Evolutionary conservation across 2,888 invertebrate genomes (phyloP), one percentile per base, ranked within the genome.

Genomic region (Carcina quercana): DNA sequence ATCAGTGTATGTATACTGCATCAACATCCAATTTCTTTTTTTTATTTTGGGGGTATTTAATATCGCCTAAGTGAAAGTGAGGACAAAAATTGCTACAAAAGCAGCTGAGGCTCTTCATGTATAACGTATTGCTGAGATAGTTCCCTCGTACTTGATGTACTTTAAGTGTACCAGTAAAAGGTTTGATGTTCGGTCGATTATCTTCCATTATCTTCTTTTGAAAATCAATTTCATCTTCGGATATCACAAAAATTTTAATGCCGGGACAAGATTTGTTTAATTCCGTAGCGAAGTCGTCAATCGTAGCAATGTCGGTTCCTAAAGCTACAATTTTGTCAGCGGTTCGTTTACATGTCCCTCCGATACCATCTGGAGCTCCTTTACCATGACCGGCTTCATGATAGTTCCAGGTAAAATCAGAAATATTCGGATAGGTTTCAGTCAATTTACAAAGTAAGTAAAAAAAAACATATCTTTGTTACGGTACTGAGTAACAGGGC

Each of bases 331-430:
- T 35, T 38, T 42, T 25, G 35, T 64, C 54, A 25, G 61, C 59
- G 6, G 53, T 59, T 48, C 59, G 30, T 35, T 67, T 64, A 34
- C 57, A 57, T 4, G 44, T 45, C 11, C 49, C 62, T 7, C 60
- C 58, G 24, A 62, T 38, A 32, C 59, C 59, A 51, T 60, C 56
- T 4, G 59, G 53, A 25, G 59, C 55, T 13, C 57, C 59, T 33
- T 61, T 59, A 1, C 61, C 58, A 36, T 57, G 56, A 4, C 61
- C 58, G 7, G 54, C 52, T 43, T 66, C 64, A 20, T 46, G 49
- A 42, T 42, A 68, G 32, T 60, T 61, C 64, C 62, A 66, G 5
- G 47, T 29, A 26, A 33, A 50, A 20, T 28, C 35, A 8, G 36
- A 43, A 34, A 56, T 28, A 33, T 46, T 40, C 27, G 53, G 55